phyloP scores from a whole-genome alignment of 2,797 vertebrate genomes.

The Gobio occitaniae region DNA sequence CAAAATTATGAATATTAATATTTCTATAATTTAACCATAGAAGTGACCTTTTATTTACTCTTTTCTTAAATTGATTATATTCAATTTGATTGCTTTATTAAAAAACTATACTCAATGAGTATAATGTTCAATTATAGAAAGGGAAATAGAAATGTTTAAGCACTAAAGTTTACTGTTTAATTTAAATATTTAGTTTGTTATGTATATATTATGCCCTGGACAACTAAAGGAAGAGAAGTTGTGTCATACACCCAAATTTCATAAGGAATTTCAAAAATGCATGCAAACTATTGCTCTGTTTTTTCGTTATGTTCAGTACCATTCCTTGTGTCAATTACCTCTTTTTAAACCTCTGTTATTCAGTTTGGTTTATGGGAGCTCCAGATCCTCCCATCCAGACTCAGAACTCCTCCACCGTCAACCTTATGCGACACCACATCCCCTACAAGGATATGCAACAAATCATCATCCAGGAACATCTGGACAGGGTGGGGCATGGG shows the following conservation, averaged over 20 bases:
- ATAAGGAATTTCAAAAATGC: slow-evolving; percentile 13
- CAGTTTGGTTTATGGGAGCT: slow-evolving; percentile 91
- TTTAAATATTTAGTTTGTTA: background rate
- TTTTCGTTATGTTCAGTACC: background rate
- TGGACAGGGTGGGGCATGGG: slow-evolving; percentile 77
- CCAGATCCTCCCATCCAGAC: slow-evolving; percentile 89
- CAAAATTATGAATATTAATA: background rate
- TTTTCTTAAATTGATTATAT: background rate
- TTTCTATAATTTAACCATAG: background rate
- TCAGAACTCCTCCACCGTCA: slow-evolving; percentile 91
- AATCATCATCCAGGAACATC: slow-evolving; percentile 89
- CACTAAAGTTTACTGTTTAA: background rate
- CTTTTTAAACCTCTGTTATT: slow-evolving; percentile 47
- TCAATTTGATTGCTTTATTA: background rate
- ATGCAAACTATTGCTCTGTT: slow-evolving; percentile 23
- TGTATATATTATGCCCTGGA: background rate
- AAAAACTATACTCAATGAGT: background rate
- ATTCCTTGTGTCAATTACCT: background rate
- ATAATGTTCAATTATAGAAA: background rate
- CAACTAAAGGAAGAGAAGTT: background rate
- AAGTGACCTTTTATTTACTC: background rate
- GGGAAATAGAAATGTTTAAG: too few relatives aligned
- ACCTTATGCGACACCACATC: slow-evolving; percentile 87
- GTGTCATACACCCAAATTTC: background rate
- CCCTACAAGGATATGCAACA: slow-evolving; percentile 90